A percentile compares a stretch with the other conserved stretches of the same genome.
Evolutionary conservation across 2,888 invertebrate genomes (phyloP).

Genomic region (Isoperla grammatica): DNA sequence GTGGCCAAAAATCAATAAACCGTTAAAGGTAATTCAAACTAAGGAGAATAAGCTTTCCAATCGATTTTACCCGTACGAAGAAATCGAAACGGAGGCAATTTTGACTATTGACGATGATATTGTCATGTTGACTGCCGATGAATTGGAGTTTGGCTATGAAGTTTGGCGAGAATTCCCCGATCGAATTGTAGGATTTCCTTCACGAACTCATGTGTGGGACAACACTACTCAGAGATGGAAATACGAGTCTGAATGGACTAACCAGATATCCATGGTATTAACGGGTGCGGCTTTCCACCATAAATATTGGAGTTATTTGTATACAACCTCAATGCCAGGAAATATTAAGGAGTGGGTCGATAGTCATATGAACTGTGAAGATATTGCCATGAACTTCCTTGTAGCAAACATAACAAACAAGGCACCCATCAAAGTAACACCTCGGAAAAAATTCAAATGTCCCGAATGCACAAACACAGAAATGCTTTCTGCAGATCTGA

Average conservation of each 20-base stretch:
- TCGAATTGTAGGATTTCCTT: constrained; percentile 93
- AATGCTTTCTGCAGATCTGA: constrained; percentile 87
- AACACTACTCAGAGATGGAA: constrained; percentile 80
- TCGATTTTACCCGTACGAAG: constrained; percentile 90
- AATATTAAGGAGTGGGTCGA: constrained; percentile 87
- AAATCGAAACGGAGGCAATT: constrained; percentile 95
- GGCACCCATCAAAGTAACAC: constrained; percentile 90
- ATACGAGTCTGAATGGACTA: constrained; percentile 97
- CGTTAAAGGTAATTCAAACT: constrained; percentile 84
- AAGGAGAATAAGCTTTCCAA: constrained; percentile 91
- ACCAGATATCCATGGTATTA: constrained; percentile 91
- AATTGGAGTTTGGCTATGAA: constrained; percentile 89
- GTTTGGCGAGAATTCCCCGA: constrained; percentile 97
- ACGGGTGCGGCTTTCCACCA: constrained; percentile 97
- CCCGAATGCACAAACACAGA: constrained; percentile 91
- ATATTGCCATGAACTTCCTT: constrained; percentile 97
- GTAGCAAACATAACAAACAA: constrained; percentile 90
- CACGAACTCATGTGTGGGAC: constrained; percentile 91
- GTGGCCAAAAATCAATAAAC: constrained; percentile 86
- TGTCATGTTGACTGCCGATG: constrained; percentile 91
- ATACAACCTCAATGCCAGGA: constrained; percentile 81
- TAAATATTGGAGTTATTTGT: constrained; percentile 93
- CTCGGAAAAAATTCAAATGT: constrained; percentile 94
- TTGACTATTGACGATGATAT: constrained; percentile 95
- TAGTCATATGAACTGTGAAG: constrained; percentile 95